Evolutionary conservation across 2,113 vertebrate species (phyloP), one percentile per base, ranked within the genome.

Genomic region (Chauna torquata): DNA sequence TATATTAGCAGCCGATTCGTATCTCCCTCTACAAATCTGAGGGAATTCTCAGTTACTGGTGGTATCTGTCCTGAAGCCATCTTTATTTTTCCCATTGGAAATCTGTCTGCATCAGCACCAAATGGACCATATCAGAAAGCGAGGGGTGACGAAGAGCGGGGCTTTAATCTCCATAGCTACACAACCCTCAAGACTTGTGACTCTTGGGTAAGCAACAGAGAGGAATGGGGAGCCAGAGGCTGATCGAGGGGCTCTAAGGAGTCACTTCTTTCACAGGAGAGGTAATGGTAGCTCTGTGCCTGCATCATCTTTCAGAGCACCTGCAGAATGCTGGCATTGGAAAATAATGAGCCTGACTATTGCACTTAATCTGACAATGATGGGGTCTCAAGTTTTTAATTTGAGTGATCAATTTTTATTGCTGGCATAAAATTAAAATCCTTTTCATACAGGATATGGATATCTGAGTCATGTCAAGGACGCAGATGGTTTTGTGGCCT

Each of bases 351-450:
- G 65, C 65, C 55, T 76, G 40, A 59, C 81, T 70, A 68, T 76
- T 87, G 52, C 42, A 68, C 22, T 82, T 82, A 69, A 68, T 52
- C 54, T 58, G 74, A 52, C 45, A 34, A 38, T 83, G 34, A 76
- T 6, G 38, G 28, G 55, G 44, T 77, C 68, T 86, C 72, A 66
- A 89, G 77, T 79, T 20, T 64, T 8, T 82, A 66, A 84, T 88
- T 88, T 80, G 88, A 58, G 91, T 70, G 86, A 87, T 64, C 25
- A 75, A 9, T 93, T 93, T 97, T 92, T 90, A 96, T 90, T 88
- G 84, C 88, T 91, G 87, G 80, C 55, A 36, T 92, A 81, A 96
- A 92, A 96, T 91, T 89, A 92, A 95, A 95, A 72, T 86, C 58
- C 34, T 88, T 94, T 89, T 92, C 34, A 32, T 81, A 85, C 22